A percentile compares a stretch with the other conserved stretches of the same genome.
Evolutionary conservation across 2,797 vertebrate species (phyloP).

Genomic region (Distichodus sexfasciatus): DNA sequence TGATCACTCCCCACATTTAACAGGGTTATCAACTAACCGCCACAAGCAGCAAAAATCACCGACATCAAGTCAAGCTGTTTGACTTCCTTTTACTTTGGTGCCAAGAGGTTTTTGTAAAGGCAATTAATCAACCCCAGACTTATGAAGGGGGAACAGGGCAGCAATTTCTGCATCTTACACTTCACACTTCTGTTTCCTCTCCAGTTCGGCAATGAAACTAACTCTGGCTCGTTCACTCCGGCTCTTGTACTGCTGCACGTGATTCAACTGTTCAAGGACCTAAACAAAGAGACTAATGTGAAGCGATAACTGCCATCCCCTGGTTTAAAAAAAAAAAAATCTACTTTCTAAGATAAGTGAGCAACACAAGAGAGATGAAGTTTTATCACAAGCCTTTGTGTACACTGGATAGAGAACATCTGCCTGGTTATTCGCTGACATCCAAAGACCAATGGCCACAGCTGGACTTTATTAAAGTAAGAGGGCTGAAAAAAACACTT

Average conservation of each 20-base stretch:
- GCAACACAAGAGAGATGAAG: too few species aligned
- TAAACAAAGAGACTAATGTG: not conserved
- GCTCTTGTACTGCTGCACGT: not conserved
- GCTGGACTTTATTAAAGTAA: constrained; percentile 42
- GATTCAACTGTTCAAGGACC: not conserved
- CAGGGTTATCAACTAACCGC: constrained; percentile 43
- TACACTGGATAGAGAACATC: not conserved
- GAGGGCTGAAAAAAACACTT: not conserved
- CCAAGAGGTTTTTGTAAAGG: constrained; percentile 17
- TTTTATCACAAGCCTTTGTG: not conserved
- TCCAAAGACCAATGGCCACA: constrained; percentile 33
- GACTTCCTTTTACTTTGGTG: constrained; percentile 28
- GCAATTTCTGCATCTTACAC: constrained; percentile 1
- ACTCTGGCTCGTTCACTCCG: constrained; percentile 5
- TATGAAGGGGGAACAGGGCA: constrained; percentile 26
- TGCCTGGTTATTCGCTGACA: constrained; percentile 6
- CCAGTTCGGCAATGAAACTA: constrained; percentile 20
- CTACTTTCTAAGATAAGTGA: not conserved
- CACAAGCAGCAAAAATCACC: constrained; percentile 24
- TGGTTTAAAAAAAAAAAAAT: not conserved
- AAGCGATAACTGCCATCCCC: not conserved
- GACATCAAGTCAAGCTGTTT: constrained; percentile 32
- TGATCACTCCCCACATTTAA: constrained; percentile 41
- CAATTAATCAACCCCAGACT: constrained; percentile 28
- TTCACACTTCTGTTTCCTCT: constrained; percentile 9